Conservation (phyloP, 2,113 vertebrate species). For the Anguilla rostrata region DNA sequence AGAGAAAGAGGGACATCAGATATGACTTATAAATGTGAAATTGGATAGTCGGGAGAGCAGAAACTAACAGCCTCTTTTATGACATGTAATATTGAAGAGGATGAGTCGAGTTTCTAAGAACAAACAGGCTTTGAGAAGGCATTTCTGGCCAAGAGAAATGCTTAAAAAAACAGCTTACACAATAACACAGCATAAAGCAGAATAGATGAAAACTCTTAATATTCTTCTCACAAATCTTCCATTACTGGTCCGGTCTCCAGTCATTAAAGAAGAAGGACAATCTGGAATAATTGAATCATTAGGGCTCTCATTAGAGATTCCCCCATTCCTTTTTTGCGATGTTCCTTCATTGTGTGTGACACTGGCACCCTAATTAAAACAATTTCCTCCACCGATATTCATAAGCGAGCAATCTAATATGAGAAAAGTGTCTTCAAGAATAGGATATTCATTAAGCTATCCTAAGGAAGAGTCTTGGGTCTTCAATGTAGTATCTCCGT, state of each 20-base stretch:
- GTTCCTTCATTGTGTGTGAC: conserved; percentile 61
- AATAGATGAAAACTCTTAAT: conserved; percentile 41
- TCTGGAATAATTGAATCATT: conserved; percentile 59
- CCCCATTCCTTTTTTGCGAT: conserved; percentile 53
- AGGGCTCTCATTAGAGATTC: conserved; percentile 57
- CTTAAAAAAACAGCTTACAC: not conserved
- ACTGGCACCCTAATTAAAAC: conserved; percentile 66
- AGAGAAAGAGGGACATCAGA: not conserved
- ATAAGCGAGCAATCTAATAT: conserved; percentile 51
- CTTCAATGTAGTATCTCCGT: conserved; percentile 60
- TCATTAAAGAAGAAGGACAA: conserved; percentile 43
- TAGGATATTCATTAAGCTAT: conserved; percentile 31
- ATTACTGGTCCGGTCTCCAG: conserved; percentile 13
- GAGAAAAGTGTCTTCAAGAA: conserved; percentile 41
- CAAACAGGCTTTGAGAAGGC: not conserved
- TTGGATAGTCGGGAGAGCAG: conserved; percentile 10
- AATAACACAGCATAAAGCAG: not conserved
- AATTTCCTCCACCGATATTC: conserved; percentile 55
- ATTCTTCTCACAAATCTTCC: conserved; percentile 22
- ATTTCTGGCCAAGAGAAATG: not conserved
- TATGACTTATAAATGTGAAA: conserved; percentile 19
- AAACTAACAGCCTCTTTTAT: conserved; percentile 6
- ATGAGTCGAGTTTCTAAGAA: not conserved
- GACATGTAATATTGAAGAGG: not conserved
- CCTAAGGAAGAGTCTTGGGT: conserved; percentile 31